Percentiles rank a stretch among this genome's conserved stretches.
Conservation (phyloP, 2,113 vertebrate species). For the Marmota flaviventris region DNA sequence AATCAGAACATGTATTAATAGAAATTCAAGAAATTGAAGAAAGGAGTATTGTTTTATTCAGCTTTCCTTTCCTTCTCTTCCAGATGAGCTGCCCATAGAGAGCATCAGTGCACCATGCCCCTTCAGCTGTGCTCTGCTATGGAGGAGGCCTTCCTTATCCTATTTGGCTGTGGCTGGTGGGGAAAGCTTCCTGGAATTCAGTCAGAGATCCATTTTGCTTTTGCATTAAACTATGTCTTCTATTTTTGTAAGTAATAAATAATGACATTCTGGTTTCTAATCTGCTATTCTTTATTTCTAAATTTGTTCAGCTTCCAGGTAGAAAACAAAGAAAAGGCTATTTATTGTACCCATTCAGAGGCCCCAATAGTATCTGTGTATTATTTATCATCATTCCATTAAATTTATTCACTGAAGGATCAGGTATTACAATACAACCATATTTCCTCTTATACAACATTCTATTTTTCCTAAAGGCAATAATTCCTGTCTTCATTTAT, state of each 20-base stretch:
- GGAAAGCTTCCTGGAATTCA: not conserved
- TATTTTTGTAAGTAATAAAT: not conserved
- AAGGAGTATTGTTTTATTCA: not conserved
- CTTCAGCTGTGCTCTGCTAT: not conserved
- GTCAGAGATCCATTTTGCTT: not conserved
- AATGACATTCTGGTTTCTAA: not conserved
- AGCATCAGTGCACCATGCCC: not conserved
- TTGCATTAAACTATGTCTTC: not conserved
- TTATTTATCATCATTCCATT: not conserved
- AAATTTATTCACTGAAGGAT: not conserved
- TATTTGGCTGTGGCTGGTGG: not conserved
- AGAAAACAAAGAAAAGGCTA: not conserved
- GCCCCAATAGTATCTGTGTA: not conserved
- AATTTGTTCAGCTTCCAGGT: not conserved
- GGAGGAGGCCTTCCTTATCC: not conserved
- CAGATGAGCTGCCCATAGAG: not conserved
- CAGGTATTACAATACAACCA: not conserved
- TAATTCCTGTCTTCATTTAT: too few relatives aligned
- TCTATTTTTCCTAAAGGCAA: too few relatives aligned
- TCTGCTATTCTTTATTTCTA: not conserved
- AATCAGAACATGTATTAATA: not conserved
- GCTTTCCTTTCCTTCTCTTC: not conserved
- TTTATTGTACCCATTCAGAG: not conserved
- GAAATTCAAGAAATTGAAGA: not conserved
- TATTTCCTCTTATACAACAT: not conserved